Conservation (phyloP, 2,797 vertebrate species). For the Pangasius mekongensis region DNA sequence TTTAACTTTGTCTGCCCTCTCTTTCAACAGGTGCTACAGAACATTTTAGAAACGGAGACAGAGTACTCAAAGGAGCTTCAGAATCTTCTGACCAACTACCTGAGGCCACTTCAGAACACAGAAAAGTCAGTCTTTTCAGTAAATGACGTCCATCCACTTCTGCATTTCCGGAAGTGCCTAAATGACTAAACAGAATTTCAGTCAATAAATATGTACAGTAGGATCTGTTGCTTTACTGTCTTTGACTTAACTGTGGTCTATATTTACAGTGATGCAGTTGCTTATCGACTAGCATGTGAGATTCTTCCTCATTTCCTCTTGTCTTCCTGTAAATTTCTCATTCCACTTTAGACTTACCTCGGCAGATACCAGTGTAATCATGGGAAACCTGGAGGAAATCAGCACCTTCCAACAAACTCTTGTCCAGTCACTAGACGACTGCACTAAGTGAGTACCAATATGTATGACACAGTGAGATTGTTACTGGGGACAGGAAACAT, state of each 20-base stretch:
- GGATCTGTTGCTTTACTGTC: neutral
- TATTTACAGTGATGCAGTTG: neutral
- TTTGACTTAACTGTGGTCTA: neutral
- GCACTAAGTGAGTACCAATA: constrained; percentile 88
- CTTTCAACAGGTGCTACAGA: constrained; percentile 89
- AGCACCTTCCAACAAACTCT: constrained; percentile 96
- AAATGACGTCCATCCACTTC: neutral
- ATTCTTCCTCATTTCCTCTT: constrained; percentile 27
- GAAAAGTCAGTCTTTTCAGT: constrained; percentile 81
- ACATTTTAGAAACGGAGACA: constrained; percentile 95
- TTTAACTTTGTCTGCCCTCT: constrained; percentile 28
- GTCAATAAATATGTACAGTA: neutral
- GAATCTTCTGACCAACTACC: constrained; percentile 88
- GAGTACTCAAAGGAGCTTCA: constrained; percentile 95
- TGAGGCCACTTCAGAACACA: constrained; percentile 88
- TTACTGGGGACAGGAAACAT: neutral
- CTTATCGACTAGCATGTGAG: neutral
- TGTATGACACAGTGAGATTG: neutral
- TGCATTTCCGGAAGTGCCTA: neutral
- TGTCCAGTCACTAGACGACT: constrained; percentile 95
- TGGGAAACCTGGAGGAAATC: constrained; percentile 96
- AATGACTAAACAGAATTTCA: neutral
- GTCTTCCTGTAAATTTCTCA: constrained; percentile 3
- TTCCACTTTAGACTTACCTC: constrained; percentile 79
- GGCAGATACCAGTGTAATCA: constrained; percentile 81